A percentile compares a stretch with the other conserved stretches of the same genome.
Evolutionary conservation across 2,113 vertebrate genomes (phyloP).

Genomic region (Trogon melanurus): DNA sequence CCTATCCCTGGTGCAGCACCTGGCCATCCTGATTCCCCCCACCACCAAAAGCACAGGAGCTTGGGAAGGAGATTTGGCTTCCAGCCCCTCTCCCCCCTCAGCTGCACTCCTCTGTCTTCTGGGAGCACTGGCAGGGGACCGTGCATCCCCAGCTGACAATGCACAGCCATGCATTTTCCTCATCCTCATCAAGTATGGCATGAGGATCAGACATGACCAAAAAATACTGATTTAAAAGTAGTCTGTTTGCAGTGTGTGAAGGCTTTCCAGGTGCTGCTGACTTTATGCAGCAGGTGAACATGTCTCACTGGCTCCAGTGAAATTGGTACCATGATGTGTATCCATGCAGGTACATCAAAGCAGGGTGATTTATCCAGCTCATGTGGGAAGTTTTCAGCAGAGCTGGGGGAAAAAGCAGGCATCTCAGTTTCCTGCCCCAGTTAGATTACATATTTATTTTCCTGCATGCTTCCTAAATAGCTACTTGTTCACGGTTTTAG

Average conservation of each 20-base stretch:
- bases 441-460: neutral
- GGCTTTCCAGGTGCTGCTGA: neutral
- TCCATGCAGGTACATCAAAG: fast-evolving
- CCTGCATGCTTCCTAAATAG: neutral
- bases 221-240: neutral
- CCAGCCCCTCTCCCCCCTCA: neutral
- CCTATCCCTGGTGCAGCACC: neutral
- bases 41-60: neutral
- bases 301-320: neutral
- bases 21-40: neutral
- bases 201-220: neutral
- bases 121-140: neutral
- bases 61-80: fast-evolving
- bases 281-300: neutral
- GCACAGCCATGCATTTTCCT: fast-evolving
- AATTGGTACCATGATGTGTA: neutral
- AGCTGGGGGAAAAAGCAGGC: neutral
- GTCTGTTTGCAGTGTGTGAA: neutral
- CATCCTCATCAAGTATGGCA: neutral
- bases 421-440: neutral
- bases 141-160: neutral
- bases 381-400: neutral
- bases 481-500: neutral
- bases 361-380: neutral
- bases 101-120: neutral